These are phyloP conservation scores for Oedothorax gibbosus DNA, from an alignment of 1,140 invertebrate genomes.

Conservation along the genomic window DNA sequence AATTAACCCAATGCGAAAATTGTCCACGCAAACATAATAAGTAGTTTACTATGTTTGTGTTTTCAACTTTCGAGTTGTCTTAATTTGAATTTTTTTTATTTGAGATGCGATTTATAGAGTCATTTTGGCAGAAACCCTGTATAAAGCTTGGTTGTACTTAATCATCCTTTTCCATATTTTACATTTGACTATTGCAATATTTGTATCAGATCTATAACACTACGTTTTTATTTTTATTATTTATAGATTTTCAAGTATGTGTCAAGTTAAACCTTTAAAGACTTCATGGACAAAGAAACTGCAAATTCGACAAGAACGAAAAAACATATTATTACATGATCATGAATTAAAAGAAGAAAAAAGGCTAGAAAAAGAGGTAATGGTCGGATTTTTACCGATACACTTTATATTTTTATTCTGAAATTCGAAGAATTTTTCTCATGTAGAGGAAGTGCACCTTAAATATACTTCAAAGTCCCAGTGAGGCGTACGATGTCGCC, in stretches of 20 bases:
- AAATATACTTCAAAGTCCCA: no score
- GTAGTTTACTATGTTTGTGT: not conserved
- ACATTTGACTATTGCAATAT: not conserved
- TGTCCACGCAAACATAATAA: no score
- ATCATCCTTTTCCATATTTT: not conserved
- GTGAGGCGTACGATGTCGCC: no score
- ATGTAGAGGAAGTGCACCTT: not conserved
- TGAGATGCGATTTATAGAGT: no score
- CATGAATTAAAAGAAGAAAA: constrained; percentile 25
- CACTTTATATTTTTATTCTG: not conserved
- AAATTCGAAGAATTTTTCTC: not conserved
- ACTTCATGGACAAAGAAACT: constrained; percentile 33
- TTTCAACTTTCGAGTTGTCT: not conserved
- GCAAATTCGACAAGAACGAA: constrained; percentile 1
- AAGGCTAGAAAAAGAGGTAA: constrained; percentile 32
- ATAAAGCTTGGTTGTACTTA: not conserved
- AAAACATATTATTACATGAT: constrained; percentile 1
- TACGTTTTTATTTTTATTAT: constrained; percentile 6
- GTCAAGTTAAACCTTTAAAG: constrained; percentile 54
- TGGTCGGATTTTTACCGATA: not conserved
- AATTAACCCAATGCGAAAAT: no score
- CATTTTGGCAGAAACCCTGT: not conserved
- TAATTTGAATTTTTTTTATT: no score
- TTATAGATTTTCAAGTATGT: constrained; percentile 49
- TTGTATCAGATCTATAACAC: not conserved